Conservation (phyloP, 53 echinoderm and acorn worm species). For the Paracentrotus lividus region DNA sequence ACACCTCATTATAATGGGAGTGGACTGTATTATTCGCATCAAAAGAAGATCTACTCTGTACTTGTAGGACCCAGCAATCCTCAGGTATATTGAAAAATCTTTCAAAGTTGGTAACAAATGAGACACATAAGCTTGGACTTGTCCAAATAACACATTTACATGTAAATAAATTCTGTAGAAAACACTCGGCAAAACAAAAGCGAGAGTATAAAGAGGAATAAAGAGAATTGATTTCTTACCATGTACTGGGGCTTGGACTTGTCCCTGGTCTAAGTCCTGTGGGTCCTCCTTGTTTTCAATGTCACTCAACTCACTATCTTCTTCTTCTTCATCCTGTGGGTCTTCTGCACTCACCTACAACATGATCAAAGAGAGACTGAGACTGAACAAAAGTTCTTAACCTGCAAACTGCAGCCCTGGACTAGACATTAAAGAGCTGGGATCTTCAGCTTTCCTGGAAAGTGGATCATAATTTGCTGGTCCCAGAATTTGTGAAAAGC, state of each 20-base stretch:
- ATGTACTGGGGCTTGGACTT: conserved; percentile 46
- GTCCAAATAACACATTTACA: too few species aligned
- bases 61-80: too few species aligned
- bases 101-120: not conserved
- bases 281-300: not conserved
- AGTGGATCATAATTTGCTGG: too few species aligned
- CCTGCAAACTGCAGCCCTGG: too few species aligned
- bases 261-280: conserved; percentile 50
- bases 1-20: too few species aligned
- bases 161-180: not conserved
- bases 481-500: too few species aligned
- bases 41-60: too few species aligned
- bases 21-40: too few species aligned
- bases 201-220: not conserved
- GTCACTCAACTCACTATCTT: conserved; percentile 51
- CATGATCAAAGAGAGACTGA: not conserved
- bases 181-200: not conserved
- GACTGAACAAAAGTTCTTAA: not conserved
- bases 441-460: too few species aligned
- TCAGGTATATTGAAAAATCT: too few species aligned
- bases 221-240: not conserved
- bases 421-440: too few species aligned
- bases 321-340: not conserved
- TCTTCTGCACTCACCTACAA: not conserved
- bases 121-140: not conserved